phyloP scores from a whole-genome alignment of 2,113 vertebrate species.

The Tichodroma muraria region DNA sequence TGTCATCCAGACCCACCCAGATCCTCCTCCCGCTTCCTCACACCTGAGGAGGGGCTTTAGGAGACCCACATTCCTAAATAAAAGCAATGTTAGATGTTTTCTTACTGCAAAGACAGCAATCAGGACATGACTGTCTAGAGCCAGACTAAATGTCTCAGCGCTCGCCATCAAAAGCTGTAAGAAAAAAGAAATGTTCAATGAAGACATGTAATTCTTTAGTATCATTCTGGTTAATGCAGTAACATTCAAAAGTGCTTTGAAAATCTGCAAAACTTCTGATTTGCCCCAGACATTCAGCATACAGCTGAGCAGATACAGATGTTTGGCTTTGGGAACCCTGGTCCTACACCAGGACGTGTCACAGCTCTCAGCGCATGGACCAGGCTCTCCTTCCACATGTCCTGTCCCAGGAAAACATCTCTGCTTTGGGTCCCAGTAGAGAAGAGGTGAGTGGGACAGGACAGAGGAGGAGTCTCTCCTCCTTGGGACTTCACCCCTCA shows the following conservation, averaged over 20 bases:
- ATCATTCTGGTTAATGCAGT: background rate
- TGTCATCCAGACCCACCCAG: background rate
- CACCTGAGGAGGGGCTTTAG: background rate
- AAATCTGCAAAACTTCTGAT: background rate
- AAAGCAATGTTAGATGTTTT: background rate
- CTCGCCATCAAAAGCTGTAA: background rate
- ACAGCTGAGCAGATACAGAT: background rate
- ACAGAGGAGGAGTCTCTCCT: background rate
- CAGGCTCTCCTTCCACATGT: background rate
- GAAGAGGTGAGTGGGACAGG: background rate
- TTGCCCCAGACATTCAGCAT: background rate
- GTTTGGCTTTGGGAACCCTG: background rate
- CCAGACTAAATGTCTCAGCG: fast-evolving
- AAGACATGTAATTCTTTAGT: background rate
- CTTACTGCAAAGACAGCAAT: slow-evolving; percentile 36
- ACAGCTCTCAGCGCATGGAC: background rate
- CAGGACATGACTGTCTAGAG: fast-evolving
- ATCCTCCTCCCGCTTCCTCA: background rate
- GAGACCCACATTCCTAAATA: background rate
- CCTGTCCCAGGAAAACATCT: background rate
- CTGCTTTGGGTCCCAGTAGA: background rate
- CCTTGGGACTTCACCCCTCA: background rate
- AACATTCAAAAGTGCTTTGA: background rate
- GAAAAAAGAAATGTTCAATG: background rate
- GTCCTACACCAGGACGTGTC: background rate